Evolutionary conservation across 2,113 vertebrate species (phyloP).

Genomic region (human (Homo sapiens)): DNA sequence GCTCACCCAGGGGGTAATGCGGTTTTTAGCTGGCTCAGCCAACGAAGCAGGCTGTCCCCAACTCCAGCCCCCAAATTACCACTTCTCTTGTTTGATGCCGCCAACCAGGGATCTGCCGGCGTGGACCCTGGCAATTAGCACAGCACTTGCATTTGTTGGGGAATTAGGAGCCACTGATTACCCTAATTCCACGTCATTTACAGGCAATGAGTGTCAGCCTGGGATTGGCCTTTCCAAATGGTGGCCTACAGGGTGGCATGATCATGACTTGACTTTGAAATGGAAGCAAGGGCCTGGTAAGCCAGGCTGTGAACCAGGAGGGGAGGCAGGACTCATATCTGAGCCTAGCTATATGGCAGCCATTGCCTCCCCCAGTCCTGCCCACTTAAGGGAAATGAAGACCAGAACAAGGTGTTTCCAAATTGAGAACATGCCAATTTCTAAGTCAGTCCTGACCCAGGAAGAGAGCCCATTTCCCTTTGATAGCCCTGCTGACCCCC

Average conservation of each 20-base stretch:
- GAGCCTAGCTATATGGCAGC: background rate
- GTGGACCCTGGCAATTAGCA: slow-evolving; percentile 67
- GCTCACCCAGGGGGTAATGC: background rate
- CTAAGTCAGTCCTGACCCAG: background rate
- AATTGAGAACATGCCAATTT: background rate
- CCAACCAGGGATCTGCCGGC: background rate
- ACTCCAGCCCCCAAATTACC: slow-evolving; percentile 58
- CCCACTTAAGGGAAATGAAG: background rate
- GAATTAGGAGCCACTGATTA: slow-evolving; percentile 78
- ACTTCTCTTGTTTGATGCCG: slow-evolving; percentile 65
- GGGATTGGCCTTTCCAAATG: slow-evolving; percentile 66
- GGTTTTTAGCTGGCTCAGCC: slow-evolving; percentile 67
- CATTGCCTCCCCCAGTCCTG: background rate
- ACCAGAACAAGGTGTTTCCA: background rate
- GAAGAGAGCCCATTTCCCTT: background rate
- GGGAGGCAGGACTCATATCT: background rate
- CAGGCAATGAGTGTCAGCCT: slow-evolving; percentile 71
- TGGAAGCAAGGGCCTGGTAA: slow-evolving; percentile 28
- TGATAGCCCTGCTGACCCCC: background rate
- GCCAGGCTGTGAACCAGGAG: background rate
- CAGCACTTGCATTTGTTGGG: slow-evolving; percentile 66
- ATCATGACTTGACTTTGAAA: slow-evolving; percentile 54
- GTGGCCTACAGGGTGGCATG: slow-evolving; percentile 63
- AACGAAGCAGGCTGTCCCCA: background rate
- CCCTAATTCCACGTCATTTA: slow-evolving; percentile 72